These are phyloP conservation scores for Gymnoscopelus microlampas DNA, from an alignment of 2,797 vertebrate species.

Conservation along the genomic window DNA sequence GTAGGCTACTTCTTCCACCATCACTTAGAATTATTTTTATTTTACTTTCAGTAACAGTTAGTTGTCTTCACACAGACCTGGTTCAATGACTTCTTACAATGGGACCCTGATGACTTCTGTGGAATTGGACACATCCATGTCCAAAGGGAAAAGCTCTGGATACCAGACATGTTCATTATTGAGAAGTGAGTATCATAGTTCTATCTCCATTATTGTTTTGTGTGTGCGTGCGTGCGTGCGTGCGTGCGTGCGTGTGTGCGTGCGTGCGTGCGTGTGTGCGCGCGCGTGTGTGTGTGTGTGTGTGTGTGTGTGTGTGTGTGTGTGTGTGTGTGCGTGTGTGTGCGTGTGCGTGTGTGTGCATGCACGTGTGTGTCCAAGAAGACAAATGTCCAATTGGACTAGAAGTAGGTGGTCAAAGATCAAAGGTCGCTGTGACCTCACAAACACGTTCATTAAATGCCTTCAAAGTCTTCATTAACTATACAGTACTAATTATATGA, in stretches of 20 bases:
- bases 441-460: too few relatives aligned
- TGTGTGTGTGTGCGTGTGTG: too few relatives aligned
- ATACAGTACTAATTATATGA: too few relatives aligned
- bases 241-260: neutral
- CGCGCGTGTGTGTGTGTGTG: neutral
- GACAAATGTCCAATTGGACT: neutral
- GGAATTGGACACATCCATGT: neutral
- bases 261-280: too few relatives aligned
- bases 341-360: too few relatives aligned
- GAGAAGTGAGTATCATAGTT: neutral
- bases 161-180: neutral
- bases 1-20: too few relatives aligned
- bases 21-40: too few relatives aligned
- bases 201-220: neutral
- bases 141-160: neutral
- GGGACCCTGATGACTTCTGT: conserved; percentile 1
- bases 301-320: neutral
- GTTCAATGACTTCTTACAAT: neutral
- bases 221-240: neutral
- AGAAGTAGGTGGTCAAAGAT: too few relatives aligned
- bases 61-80: neutral
- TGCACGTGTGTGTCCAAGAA: neutral
- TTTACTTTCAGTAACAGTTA: too few relatives aligned
- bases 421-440: too few relatives aligned
- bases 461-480: too few relatives aligned